Evolutionary conservation across 2,888 invertebrate species (phyloP).

Genomic region (Phalangium opilio): DNA sequence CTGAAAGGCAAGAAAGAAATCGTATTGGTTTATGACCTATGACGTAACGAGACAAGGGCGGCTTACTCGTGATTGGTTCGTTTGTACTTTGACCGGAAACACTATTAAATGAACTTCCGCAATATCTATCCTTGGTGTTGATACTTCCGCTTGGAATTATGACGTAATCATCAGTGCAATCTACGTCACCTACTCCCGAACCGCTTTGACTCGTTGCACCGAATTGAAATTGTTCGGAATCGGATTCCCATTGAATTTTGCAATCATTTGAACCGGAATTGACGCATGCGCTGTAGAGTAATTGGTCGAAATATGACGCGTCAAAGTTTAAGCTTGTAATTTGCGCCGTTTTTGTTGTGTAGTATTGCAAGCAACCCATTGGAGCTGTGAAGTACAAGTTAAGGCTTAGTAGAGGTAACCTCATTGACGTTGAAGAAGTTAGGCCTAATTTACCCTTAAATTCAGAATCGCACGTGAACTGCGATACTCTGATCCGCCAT

Average conservation of each 20-base stretch:
- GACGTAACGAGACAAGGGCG: no score
- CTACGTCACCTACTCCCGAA: neutral
- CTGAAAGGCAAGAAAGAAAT: no score
- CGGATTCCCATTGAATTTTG: neutral
- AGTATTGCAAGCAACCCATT: conserved; percentile 22
- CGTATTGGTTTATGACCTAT: no score
- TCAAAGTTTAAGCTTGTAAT: neutral
- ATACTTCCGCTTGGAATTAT: neutral
- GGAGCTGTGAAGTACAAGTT: conserved; percentile 14
- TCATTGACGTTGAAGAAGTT: no score
- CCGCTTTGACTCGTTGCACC: neutral
- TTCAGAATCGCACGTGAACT: conserved; percentile 17
- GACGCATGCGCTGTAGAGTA: neutral
- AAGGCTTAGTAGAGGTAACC: no score
- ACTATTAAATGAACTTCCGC: neutral
- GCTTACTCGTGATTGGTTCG: neutral
- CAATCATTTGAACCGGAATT: neutral
- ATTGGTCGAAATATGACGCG: neutral
- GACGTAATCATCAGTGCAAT: neutral
- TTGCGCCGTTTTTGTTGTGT: neutral
- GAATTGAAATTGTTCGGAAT: neutral
- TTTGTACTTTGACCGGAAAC: neutral
- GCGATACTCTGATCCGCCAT: conserved; percentile 19
- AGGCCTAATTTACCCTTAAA: conserved; percentile 10
- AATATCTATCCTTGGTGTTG: neutral